Percentiles rank a stretch among this genome's conserved stretches.
Evolutionary conservation across 2,797 vertebrate species (phyloP).

Genomic region (Lepus townsendii): DNA sequence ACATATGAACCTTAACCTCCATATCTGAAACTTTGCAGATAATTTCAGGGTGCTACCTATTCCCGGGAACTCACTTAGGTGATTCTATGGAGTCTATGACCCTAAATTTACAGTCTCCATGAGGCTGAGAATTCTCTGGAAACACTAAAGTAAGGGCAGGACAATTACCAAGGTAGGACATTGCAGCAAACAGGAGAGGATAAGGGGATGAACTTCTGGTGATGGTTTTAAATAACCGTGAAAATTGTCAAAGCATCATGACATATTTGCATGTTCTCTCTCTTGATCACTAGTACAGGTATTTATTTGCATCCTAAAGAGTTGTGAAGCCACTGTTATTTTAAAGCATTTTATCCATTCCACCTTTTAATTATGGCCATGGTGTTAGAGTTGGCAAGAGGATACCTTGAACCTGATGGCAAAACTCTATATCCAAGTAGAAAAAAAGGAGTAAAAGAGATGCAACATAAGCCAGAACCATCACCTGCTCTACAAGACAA

Average conservation of each 20-base stretch:
- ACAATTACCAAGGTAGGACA: not conserved
- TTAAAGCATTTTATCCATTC: slow-evolving; percentile 60
- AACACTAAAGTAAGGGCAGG: not conserved
- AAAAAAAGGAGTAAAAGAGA: slow-evolving; percentile 28
- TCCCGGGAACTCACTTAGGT: not conserved
- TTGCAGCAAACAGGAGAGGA: not conserved
- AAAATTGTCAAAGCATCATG: slow-evolving; percentile 41
- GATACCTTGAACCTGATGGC: slow-evolving; percentile 48
- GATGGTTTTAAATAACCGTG: not conserved
- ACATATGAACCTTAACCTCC: not conserved
- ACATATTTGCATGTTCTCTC: not conserved
- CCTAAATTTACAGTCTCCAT: not conserved
- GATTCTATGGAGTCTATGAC: not conserved
- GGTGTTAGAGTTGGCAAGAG: slow-evolving; percentile 78
- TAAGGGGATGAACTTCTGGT: not conserved
- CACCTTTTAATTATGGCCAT: slow-evolving; percentile 76
- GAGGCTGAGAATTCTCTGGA: not conserved
- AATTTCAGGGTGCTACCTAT: not conserved
- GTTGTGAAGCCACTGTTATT: not conserved
- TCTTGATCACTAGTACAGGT: slow-evolving; percentile 25
- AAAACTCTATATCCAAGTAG: slow-evolving; percentile 26
- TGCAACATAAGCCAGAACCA: slow-evolving; percentile 78
- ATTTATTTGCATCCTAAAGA: slow-evolving; percentile 49
- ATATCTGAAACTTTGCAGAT: not conserved
- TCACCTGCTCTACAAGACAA: slow-evolving; percentile 78